Evolutionary conservation across 2,797 vertebrate genomes (phyloP).

Genomic region (Pipistrellus kuhlii): DNA sequence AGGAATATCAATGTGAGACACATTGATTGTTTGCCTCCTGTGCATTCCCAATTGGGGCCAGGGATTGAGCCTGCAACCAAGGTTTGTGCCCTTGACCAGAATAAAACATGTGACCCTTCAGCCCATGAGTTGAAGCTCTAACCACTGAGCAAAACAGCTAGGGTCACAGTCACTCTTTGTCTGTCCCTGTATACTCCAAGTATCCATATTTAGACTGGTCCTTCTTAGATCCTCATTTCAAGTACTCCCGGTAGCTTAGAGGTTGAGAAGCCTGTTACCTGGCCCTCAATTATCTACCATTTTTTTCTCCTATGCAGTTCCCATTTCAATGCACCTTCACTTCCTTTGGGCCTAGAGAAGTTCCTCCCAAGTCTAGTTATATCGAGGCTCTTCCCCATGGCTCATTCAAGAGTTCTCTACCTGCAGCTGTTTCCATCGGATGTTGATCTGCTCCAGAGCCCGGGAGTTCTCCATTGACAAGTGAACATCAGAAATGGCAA

Average conservation of each 20-base stretch:
- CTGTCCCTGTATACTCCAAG: not conserved
- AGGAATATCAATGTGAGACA: no score
- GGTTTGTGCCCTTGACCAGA: no score
- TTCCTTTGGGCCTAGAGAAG: conserved; percentile 25
- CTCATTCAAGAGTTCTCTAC: conserved; percentile 84
- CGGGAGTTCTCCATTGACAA: conserved; percentile 97
- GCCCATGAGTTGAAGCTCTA: no score
- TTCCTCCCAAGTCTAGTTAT: not conserved
- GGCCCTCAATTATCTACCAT: not conserved
- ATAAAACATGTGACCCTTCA: no score
- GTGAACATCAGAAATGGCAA: conserved; percentile 97
- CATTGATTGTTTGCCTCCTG: no score
- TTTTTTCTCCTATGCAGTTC: not conserved
- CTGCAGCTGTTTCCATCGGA: conserved; percentile 97
- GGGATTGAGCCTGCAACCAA: no score
- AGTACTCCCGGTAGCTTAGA: conserved; percentile 2
- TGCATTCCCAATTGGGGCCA: no score
- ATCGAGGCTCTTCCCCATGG: not conserved
- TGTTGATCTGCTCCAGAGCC: conserved; percentile 96
- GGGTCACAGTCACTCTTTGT: not conserved
- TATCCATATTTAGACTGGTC: not conserved
- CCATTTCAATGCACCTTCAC: conserved; percentile 14
- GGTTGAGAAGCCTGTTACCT: conserved; percentile 42
- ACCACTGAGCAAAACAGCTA: no score
- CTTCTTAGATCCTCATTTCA: conserved; percentile 16